Evolutionary conservation across 2,797 vertebrate genomes (phyloP).

Genomic region (Esox lucius): DNA sequence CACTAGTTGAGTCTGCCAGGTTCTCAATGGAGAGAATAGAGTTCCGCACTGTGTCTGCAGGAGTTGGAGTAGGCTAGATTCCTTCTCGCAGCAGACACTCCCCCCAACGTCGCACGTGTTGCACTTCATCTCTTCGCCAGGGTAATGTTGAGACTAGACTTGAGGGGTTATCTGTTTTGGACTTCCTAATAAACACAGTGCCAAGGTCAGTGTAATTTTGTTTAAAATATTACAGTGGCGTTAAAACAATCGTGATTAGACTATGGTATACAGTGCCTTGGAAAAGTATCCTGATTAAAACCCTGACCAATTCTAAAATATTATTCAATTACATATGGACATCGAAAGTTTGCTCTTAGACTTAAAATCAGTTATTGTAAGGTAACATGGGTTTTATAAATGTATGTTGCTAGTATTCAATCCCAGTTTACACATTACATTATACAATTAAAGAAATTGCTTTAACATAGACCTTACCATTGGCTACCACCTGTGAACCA

Average conservation of each 20-base stretch:
- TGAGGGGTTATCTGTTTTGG: slow-evolving; percentile 16
- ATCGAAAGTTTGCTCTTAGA: too few species aligned
- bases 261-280: too few species aligned
- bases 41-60: slow-evolving; percentile 14
- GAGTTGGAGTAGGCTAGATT: not conserved
- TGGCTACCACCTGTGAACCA: too few species aligned
- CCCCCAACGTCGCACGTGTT: slow-evolving; percentile 38
- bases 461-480: too few species aligned
- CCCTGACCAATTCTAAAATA: not conserved
- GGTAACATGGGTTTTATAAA: too few species aligned
- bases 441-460: too few species aligned
- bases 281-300: not conserved
- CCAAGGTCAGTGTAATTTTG: slow-evolving; percentile 1
- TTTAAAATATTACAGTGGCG: slow-evolving; percentile 3
- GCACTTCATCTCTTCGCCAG: slow-evolving; percentile 37
- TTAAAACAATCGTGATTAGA: not conserved
- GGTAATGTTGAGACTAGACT: slow-evolving; percentile 5
- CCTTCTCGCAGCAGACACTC: slow-evolving; percentile 37
- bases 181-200: slow-evolving; percentile 4
- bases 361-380: too few species aligned
- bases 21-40: slow-evolving; percentile 2
- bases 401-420: too few species aligned
- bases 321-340: too few species aligned
- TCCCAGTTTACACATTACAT: too few species aligned
- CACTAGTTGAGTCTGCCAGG: slow-evolving; percentile 3